Percentiles rank a stretch among this genome's conserved stretches.
These are phyloP conservation scores for Leptinotarsa tumamoca DNA, from an alignment of 2,888 invertebrate genomes.

Conservation along the genomic window DNA sequence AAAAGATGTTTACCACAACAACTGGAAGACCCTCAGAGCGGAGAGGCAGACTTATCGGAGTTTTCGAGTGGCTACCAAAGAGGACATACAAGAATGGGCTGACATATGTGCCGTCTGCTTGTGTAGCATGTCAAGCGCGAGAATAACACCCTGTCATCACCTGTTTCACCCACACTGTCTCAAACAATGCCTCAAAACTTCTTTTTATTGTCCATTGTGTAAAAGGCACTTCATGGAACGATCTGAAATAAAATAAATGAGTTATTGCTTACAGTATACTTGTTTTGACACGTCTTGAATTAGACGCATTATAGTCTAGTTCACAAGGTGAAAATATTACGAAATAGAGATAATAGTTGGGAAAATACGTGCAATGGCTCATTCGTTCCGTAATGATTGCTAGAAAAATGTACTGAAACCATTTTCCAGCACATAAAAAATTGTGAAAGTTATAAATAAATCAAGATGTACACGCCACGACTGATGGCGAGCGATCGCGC, in stretches of 20 bases:
- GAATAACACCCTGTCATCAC: conserved; percentile 84
- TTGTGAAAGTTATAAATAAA: no score
- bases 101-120: conserved; percentile 85
- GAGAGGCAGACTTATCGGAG: conserved; percentile 59
- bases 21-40: conserved; percentile 55
- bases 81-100: conserved; percentile 77
- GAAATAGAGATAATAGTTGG: no score
- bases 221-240: conserved; percentile 66
- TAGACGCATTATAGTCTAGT: neutral
- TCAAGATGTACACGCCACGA: no score
- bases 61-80: conserved; percentile 70
- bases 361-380: no score
- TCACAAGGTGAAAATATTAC: neutral
- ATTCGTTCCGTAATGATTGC: no score
- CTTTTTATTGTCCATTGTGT: conserved; percentile 81
- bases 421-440: no score
- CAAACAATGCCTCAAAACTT: conserved; percentile 76
- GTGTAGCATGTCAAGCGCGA: conserved; percentile 76
- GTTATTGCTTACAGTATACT: neutral
- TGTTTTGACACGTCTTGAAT: neutral
- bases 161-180: conserved; percentile 83
- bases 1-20: conserved; percentile 62
- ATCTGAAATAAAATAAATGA: conserved; percentile 17
- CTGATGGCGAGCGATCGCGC: no score
- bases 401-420: no score